These are phyloP conservation scores for Epiblema foenella DNA, from an alignment of 2,888 invertebrate genomes.

Conservation along the genomic window DNA sequence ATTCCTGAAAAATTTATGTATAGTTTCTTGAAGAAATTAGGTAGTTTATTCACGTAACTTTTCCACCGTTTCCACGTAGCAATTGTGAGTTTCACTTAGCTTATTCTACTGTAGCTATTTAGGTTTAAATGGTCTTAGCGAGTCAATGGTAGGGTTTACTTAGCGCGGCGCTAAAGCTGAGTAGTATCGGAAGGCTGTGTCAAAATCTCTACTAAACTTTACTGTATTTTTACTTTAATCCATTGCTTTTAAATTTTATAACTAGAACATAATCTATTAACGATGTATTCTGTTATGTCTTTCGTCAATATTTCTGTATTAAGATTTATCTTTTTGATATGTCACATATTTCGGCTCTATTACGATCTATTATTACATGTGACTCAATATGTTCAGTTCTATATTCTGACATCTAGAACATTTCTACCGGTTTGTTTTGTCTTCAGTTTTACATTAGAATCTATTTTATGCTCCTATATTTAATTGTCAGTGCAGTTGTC, in stretches of 20 bases:
- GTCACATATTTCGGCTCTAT: not conserved
- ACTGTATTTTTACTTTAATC: too few species aligned
- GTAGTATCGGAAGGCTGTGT: not conserved
- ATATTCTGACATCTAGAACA: too few species aligned
- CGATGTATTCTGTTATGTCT: not conserved
- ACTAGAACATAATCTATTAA: not conserved
- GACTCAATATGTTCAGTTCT: too few species aligned
- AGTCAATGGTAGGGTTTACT: not conserved
- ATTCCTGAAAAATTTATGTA: slow-evolving; percentile 27
- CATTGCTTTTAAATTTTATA: not conserved
- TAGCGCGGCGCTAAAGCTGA: not conserved
- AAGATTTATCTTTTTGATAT: not conserved
- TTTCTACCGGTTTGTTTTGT: not conserved
- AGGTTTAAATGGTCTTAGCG: not conserved
- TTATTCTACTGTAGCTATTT: not conserved
- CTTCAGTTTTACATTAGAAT: not conserved
- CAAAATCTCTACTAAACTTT: too few species aligned
- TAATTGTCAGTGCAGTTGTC: slow-evolving; percentile 59
- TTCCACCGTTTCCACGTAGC: not conserved
- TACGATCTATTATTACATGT: not conserved
- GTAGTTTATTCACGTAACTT: slow-evolving; percentile 16
- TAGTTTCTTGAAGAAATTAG: not conserved
- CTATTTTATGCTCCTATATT: slow-evolving; percentile 28
- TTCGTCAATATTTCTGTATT: not conserved
- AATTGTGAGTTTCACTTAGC: slow-evolving; percentile 24